phyloP scores from a whole-genome alignment of 2,797 vertebrate species.

The Pseudomugil gertrudae region DNA sequence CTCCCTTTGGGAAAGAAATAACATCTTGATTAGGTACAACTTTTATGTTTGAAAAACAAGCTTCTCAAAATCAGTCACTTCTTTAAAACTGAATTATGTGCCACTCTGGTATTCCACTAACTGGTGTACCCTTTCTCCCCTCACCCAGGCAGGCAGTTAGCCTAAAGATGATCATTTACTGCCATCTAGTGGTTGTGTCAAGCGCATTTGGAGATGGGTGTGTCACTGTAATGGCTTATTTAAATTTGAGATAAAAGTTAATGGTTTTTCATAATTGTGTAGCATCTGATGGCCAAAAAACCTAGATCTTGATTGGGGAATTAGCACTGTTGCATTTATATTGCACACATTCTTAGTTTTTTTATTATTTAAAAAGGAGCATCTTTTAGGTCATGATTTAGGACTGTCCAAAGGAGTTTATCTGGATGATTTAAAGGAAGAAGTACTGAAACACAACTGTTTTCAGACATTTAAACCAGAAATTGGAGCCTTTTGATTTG shows the following conservation, averaged over 20 bases:
- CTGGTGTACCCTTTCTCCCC: fast-evolving
- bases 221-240: conserved; percentile 34
- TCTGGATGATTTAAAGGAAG: conserved; percentile 33
- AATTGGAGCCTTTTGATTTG: conserved; percentile 52
- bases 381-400: neutral
- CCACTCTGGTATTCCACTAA: neutral
- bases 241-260: neutral
- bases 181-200: conserved; percentile 72
- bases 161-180: conserved; percentile 55
- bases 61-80: conserved; percentile 19
- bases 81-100: conserved; percentile 29
- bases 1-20: conserved; percentile 23
- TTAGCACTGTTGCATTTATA: neutral
- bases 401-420: conserved; percentile 12
- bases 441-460: conserved; percentile 35
- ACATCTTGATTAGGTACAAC: conserved; percentile 35
- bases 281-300: neutral
- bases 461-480: conserved; percentile 40
- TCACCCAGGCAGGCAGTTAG: neutral
- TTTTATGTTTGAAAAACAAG: conserved; percentile 26
- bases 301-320: neutral
- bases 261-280: conserved; percentile 4
- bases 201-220: conserved; percentile 34
- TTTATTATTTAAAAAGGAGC: neutral
- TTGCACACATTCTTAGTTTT: neutral